Evolutionary conservation across 2,888 invertebrate species (phyloP).

Genomic region (Ceraclea dissimilis): DNA sequence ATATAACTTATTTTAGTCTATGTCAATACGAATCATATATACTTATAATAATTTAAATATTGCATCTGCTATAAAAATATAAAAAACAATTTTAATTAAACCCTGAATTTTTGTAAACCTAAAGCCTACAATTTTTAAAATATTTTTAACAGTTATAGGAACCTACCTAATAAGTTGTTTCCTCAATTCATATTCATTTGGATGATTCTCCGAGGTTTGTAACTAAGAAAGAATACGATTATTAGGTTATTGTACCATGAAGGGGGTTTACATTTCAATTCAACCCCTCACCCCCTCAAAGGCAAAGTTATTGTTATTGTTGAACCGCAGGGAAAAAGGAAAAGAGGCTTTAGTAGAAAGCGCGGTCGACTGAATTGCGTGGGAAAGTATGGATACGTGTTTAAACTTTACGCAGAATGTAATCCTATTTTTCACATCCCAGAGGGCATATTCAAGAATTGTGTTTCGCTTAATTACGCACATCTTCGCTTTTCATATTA

Average conservation of each 20-base stretch:
- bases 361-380: constrained; percentile 22
- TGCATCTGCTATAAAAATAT: too few species aligned
- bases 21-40: too few species aligned
- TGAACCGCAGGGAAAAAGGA: constrained; percentile 19
- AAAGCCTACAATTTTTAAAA: too few species aligned
- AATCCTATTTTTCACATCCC: not conserved
- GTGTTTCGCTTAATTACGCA: not conserved
- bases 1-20: too few species aligned
- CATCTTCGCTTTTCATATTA: too few species aligned
- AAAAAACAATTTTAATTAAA: too few species aligned
- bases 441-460: not conserved
- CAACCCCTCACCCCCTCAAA: constrained; percentile 1
- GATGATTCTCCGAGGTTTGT: too few species aligned
- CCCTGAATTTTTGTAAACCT: too few species aligned
- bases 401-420: not conserved
- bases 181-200: too few species aligned
- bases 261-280: constrained; percentile 28
- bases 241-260: constrained; percentile 45
- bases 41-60: too few species aligned
- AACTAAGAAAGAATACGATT: constrained; percentile 30
- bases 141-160: too few species aligned
- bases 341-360: constrained; percentile 14
- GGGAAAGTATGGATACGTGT: constrained; percentile 17
- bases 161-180: too few species aligned
- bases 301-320: constrained; percentile 11